Evolutionary conservation across 1,140 invertebrate genomes (phyloP).

Genomic region (Amphibalanus amphitrite): DNA sequence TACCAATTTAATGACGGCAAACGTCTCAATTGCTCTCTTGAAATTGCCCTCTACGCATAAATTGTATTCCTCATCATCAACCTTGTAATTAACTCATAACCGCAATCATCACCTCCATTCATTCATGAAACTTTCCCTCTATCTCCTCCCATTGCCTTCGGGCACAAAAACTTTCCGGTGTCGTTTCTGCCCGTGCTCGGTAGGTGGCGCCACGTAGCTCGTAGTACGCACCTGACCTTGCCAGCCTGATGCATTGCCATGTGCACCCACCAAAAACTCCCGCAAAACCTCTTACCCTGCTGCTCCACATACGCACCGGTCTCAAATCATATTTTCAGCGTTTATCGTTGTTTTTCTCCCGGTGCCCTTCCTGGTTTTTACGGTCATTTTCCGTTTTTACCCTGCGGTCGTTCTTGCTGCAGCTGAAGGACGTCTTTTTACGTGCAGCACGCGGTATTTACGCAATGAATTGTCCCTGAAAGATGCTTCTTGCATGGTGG

Average conservation of each 20-base stretch:
- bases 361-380: background rate
- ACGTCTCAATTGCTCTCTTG: no score
- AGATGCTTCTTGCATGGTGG: background rate
- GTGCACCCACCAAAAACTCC: background rate
- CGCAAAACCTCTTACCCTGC: background rate
- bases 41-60: no score
- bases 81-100: background rate
- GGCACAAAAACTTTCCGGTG: background rate
- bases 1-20: no score
- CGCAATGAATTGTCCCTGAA: conserved; percentile 1
- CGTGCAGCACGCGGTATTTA: background rate
- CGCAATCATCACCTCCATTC: background rate
- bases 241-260: background rate
- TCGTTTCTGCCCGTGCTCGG: background rate
- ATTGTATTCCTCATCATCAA: no score
- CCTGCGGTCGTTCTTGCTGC: background rate
- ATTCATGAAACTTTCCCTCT: background rate
- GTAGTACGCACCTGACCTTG: background rate
- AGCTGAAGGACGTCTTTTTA: background rate
- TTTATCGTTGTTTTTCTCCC: background rate
- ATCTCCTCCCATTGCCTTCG: background rate
- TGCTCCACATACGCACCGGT: background rate
- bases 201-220: background rate
- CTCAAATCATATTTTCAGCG: background rate
- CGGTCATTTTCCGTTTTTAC: background rate